Percentiles rank a stretch among this genome's conserved stretches.
These are phyloP conservation scores for Leptodactylus fallax DNA, from an alignment of 2,797 vertebrate genomes.

Conservation along the genomic window DNA sequence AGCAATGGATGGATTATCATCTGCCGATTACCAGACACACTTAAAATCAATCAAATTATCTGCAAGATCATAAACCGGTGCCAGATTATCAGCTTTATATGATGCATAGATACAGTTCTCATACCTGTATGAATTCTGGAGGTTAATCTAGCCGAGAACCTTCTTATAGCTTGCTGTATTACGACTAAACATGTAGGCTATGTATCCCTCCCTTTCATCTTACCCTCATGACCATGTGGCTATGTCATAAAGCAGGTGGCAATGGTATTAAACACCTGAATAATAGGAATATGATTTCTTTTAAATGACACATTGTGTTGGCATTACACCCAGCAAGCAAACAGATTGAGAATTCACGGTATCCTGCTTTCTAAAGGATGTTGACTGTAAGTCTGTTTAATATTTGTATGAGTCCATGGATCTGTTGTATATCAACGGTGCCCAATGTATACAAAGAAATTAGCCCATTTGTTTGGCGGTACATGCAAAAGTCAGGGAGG, in stretches of 20 bases:
- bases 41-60: neutral
- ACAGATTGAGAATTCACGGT: slow-evolving; percentile 24
- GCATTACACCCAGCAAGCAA: slow-evolving; percentile 26
- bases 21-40: no score
- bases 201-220: neutral
- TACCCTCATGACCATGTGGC: neutral
- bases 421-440: slow-evolving; percentile 5
- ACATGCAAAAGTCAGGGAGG: neutral
- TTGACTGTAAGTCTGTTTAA: slow-evolving; percentile 34
- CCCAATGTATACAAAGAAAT: slow-evolving; percentile 35
- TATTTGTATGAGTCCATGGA: slow-evolving; percentile 22
- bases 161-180: no score
- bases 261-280: neutral
- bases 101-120: neutral
- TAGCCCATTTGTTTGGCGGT: neutral
- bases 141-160: no score
- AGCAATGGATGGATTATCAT: no score
- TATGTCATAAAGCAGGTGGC: neutral
- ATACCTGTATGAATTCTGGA: neutral
- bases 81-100: neutral
- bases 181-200: neutral
- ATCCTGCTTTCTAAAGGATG: slow-evolving; percentile 32
- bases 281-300: neutral
- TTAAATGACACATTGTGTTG: neutral
- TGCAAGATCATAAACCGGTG: neutral